Evolutionary conservation across 1,140 invertebrate genomes (phyloP), one percentile per base, ranked within the genome.

Genomic region (Helicoverpa zea): DNA sequence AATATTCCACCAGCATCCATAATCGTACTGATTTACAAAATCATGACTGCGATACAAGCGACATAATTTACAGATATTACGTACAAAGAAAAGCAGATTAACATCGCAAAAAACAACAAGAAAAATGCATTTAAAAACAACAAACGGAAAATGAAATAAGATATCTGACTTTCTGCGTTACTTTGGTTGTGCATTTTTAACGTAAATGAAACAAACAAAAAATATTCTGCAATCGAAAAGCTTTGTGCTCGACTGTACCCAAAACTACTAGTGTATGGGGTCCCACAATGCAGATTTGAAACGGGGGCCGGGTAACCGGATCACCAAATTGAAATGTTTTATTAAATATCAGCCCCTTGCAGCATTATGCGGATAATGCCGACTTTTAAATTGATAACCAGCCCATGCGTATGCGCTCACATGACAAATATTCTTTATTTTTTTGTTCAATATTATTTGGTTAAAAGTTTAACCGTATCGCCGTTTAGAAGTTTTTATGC

Each of bases 311-410:
- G 61, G 89, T 89, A 94, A 94, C 93, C 92, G 92, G 92, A 95
- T 95, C 92, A 86, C 91, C 86, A 95, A 94, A 95, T 94, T 95
- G 92, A 95, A 94, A 95, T 94, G 94, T 94, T 95, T 94, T 94
- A 95, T n/a, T n/a, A n/a, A n/a, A n/a, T 94, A 88, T 90, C 86
- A 79, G 83, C 86, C 93, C 91, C 90, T 87, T 43, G 76, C 84
- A 86, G 86, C 87, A 90, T 92, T 91, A 91, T 87, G 82, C 59
- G 87, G 85, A 92, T 94, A 93, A 94, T 94, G 83, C 87, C 89
- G 87, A 92, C 92, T 93, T 93, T 90, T 92, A 93, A 94, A 94
- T 94, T 94, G 93, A 93, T 94, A 93, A 94, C 93, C 89, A 87
- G 88, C 83, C 89, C 83, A 88, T 89, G 88, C 88, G 85, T 86